These are phyloP conservation scores for Trachelus stipa DNA, from an alignment of 2,888 invertebrate species.

Conservation along the genomic window DNA sequence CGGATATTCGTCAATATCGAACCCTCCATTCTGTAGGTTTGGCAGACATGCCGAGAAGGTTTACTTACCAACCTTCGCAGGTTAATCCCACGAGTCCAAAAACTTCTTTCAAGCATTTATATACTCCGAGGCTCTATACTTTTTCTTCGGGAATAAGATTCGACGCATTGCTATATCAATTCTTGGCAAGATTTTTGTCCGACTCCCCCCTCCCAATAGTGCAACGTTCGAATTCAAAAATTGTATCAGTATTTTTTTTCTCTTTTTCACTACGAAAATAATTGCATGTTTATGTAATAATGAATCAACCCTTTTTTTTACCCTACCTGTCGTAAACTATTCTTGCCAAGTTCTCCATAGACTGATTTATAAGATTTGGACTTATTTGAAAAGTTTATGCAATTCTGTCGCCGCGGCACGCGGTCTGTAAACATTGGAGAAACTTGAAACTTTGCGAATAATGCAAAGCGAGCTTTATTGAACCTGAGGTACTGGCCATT, in stretches of 20 bases:
- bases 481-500: constrained; percentile 22
- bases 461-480: constrained; percentile 34
- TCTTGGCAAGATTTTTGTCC: neutral
- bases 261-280: neutral
- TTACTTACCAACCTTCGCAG: neutral
- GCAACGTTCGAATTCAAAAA: neutral
- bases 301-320: neutral
- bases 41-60: neutral
- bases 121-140: neutral
- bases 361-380: constrained; percentile 49
- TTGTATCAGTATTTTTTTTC: neutral
- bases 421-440: constrained; percentile 46
- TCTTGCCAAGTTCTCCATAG: constrained; percentile 13
- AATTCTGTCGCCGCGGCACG: constrained; percentile 44
- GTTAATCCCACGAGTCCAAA: neutral
- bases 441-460: constrained; percentile 45
- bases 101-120: neutral
- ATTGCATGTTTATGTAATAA: neutral
- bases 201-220: neutral
- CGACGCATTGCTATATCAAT: neutral
- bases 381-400: constrained; percentile 63
- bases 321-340: neutral
- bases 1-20: constrained; percentile 21
- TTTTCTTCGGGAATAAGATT: neutral
- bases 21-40: neutral